These are phyloP conservation scores for Lasioglossum baleicum DNA, from an alignment of 1,140 invertebrate genomes.

Conservation along the genomic window DNA sequence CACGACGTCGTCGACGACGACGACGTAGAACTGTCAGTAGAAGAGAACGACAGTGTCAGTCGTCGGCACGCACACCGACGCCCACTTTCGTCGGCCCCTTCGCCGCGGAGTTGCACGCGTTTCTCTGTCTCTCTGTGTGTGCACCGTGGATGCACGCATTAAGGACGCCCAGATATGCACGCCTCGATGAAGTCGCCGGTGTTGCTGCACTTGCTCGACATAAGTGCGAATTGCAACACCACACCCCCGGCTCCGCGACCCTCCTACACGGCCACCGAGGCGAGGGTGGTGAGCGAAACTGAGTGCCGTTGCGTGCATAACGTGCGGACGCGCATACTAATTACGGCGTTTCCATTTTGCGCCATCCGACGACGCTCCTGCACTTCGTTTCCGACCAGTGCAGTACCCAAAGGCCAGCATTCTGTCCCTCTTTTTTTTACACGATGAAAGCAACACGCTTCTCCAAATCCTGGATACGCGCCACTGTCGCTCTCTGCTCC, in stretches of 20 bases:
- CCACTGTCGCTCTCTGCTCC: neutral
- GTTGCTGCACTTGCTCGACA: constrained; percentile 70
- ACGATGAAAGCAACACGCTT: constrained; percentile 4
- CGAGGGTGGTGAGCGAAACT: constrained; percentile 47
- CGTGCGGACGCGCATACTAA: constrained; percentile 78
- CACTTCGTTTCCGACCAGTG: constrained; percentile 39
- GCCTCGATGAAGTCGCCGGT: constrained; percentile 54
- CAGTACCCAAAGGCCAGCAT: constrained; percentile 23
- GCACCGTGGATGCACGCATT: constrained; percentile 35
- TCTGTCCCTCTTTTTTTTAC: neutral
- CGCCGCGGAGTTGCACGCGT: too few relatives aligned
- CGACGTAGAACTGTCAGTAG: neutral
- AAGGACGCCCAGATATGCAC: constrained; percentile 41
- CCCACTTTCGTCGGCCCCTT: constrained; percentile 21
- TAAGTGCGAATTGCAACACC: constrained; percentile 79
- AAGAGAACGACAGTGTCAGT: constrained; percentile 5
- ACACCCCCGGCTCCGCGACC: constrained; percentile 58
- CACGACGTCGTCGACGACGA: constrained; percentile 35
- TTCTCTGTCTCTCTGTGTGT: neutral
- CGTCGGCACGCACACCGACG: constrained; percentile 40
- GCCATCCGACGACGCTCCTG: constrained; percentile 31
- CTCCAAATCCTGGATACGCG: neutral
- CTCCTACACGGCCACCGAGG: neutral
- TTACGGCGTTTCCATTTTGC: constrained; percentile 76
- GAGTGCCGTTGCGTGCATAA: constrained; percentile 71